Base-by-base conservation (phyloP, 2,888 invertebrate genomes). In the Hydropsyche betteni region DNA sequence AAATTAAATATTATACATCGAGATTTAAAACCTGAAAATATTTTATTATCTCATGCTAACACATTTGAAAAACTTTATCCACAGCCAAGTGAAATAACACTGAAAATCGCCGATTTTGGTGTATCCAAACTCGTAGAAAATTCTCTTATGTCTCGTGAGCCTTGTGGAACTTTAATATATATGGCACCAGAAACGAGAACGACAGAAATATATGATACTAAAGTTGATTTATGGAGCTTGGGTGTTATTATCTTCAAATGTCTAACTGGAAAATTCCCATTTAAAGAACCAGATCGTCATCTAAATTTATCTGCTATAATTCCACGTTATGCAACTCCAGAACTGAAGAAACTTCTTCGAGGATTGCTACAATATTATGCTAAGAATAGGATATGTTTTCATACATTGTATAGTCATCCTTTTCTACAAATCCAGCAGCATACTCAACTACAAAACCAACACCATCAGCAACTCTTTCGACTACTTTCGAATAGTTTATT, bases 161-260 rank as follows among this genome's bases (percentile, higher is more conserved):
- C 99, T 55, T 99, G 99, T 86, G 99, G 99, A 69, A 99, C 99
- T 69, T 99, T 99, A 12, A 99, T 99, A 99, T 99, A 99, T 84
- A 99, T 99, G 99, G 98, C 98, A 51, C 98, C 98, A 0, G 98
- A 99, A 89, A 98, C 99, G 74, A 99, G 99, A 82, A 99, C 99
- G 98, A 98, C 98, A 2, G 87, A 97, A 79, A 96, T 98, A 83
- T 99, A 99, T 84, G 98, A 98, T 86, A 98, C 98, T 74, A 99
- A 99, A 88, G 99, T 99, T 8, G 99, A 99, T 87, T 90, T 99
- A 76, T 99, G 99, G 99, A 98, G 98, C 80, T 89, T 99, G 81
- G 99, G 99, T 74, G 99, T 99, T 16, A 99, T 99, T 81, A 95
- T 99, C 77, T 98, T 96, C 87, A 98, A 98, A 86, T 99, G 99